Percentiles rank a stretch among this genome's conserved stretches.
Evolutionary conservation across 2,113 vertebrate species (phyloP).

Genomic region (Osmerus mordax): DNA sequence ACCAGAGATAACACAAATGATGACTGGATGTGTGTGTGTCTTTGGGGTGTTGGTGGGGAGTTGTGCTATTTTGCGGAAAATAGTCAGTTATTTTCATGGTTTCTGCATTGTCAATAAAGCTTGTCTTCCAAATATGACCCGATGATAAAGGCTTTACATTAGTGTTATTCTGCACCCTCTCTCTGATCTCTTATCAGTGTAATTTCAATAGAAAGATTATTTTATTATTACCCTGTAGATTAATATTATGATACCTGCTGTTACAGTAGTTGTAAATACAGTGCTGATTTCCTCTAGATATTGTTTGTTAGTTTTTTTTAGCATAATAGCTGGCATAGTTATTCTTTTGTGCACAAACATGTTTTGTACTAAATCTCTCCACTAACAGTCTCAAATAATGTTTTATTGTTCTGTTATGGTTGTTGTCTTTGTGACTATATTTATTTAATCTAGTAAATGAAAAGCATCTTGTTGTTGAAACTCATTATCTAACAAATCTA

Average conservation of each 20-base stretch:
- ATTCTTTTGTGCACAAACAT: no score
- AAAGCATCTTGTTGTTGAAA: no score
- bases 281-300: neutral
- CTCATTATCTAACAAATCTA: no score
- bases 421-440: no score
- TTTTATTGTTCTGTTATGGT: no score
- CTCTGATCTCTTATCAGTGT: slow-evolving; percentile 49
- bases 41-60: slow-evolving; percentile 22
- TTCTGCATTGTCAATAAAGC: slow-evolving; percentile 52
- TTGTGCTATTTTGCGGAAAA: slow-evolving; percentile 38
- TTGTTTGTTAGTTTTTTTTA: no score
- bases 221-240: slow-evolving; percentile 7
- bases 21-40: slow-evolving; percentile 38
- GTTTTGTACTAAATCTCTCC: no score
- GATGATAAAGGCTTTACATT: slow-evolving; percentile 46
- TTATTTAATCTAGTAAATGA: no score
- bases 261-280: slow-evolving; percentile 16
- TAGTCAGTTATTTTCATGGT: slow-evolving; percentile 40
- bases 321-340: no score
- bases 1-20: slow-evolving; percentile 37
- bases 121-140: slow-evolving; percentile 28
- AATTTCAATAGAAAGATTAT: slow-evolving; percentile 39
- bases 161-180: slow-evolving; percentile 2
- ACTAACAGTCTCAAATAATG: no score
- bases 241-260: no score